These are phyloP conservation scores for Cyrtodaria siliqua DNA, from an alignment of 2,888 invertebrate species.

Conservation along the genomic window DNA sequence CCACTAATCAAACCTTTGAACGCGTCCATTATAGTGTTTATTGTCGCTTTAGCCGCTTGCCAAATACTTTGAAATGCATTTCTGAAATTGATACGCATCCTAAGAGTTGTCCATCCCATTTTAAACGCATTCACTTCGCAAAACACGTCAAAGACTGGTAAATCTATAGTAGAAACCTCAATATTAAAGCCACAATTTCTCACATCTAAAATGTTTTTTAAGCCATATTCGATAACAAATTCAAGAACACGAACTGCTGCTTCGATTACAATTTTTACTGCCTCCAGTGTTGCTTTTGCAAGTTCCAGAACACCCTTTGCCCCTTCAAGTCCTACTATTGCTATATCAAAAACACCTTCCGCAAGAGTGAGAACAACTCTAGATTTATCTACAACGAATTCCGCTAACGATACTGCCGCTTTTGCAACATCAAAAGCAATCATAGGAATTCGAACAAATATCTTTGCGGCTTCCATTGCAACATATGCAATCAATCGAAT, in stretches of 20 bases:
- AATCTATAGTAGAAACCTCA: slow-evolving; percentile 24
- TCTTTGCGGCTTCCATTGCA: slow-evolving; percentile 62
- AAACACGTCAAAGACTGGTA: slow-evolving; percentile 44
- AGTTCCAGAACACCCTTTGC: slow-evolving; percentile 47
- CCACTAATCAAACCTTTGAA: slow-evolving; percentile 7
- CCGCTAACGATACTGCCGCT: slow-evolving; percentile 42
- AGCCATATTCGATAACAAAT: slow-evolving; percentile 43
- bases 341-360: slow-evolving; percentile 39
- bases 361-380: slow-evolving; percentile 58
- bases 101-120: slow-evolving; percentile 32
- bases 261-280: slow-evolving; percentile 45
- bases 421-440: slow-evolving; percentile 59
- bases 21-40: slow-evolving; percentile 26
- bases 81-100: slow-evolving; percentile 44
- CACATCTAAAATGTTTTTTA: slow-evolving; percentile 47
- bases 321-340: slow-evolving; percentile 42
- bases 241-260: slow-evolving; percentile 41
- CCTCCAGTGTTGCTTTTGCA: slow-evolving; percentile 51
- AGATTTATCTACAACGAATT: slow-evolving; percentile 63
- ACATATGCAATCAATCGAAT: slow-evolving; percentile 52
- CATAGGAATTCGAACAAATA: slow-evolving; percentile 53
- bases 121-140: slow-evolving; percentile 58
- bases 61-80: slow-evolving; percentile 42
- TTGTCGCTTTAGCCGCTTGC: slow-evolving; percentile 48
- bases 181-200: slow-evolving; percentile 57